Base-by-base conservation (phyloP, 2,113 vertebrate genomes). In the Pseudorasbora parva region DNA sequence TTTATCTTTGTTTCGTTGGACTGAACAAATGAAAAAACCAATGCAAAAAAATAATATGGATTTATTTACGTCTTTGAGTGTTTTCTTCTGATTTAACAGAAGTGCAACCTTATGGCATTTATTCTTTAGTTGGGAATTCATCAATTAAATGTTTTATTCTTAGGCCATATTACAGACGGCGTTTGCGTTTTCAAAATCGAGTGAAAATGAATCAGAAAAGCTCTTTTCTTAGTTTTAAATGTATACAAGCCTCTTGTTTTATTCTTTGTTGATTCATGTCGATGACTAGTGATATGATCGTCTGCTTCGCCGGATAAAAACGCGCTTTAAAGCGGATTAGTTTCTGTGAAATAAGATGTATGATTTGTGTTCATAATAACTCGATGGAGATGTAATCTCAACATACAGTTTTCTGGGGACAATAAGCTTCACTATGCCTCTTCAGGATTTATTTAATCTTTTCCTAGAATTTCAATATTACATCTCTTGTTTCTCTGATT, bases 391-490 rank as follows among this genome's bases (percentile, higher is more conserved):
- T 23, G 45, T 64, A 30, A 64, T 76, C 25, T 27, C 14, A 75
- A 37, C 51, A 60, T 37, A 7, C 73, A 56, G n/a, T 43, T 41
- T 54, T 94, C 92, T 93, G 93, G 94, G 93, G 92, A 85, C 92
- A 92, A 62, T 88, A 91, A 93, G 91, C 30, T 30, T 27, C 43
- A 21, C 8, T 25, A 47, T 10, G 71, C 30, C 62, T 68, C 59
- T 93, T 87, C 90, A 87, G 90, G 86, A 89, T 82, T 93, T 95
- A 94, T 92, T 92, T 93, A 94, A 96, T 95, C 95, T 94, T 95
- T 97, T 96, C 96, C 74, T 83, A 91, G 96, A 96, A 97, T 95
- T 96, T 95, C 93, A 96, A 96, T 96, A 94, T 90, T 87, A 91
- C 90, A 76, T 89, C 57, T 69, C 92, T 94, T 95, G 95, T 93